Conservation (phyloP, 2,797 vertebrate genomes). For the Toxotes lorentzi region DNA sequence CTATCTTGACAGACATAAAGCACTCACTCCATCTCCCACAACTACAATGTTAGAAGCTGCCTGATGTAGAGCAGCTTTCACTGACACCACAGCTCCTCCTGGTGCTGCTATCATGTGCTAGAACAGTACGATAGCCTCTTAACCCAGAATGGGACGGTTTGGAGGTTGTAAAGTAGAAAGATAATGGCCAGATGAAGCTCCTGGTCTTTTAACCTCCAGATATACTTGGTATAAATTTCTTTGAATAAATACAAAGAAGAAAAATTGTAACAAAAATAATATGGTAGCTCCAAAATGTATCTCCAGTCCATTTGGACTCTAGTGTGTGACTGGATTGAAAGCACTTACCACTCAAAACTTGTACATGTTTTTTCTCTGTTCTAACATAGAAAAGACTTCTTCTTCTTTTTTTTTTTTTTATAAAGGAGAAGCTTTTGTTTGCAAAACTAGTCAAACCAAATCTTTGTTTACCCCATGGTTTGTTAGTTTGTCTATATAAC, state of each 20-base stretch:
- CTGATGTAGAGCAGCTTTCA: constrained; percentile 43
- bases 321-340: constrained; percentile 75
- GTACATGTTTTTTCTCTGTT: constrained; percentile 61
- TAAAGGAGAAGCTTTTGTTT: constrained; percentile 59
- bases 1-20: constrained; percentile 44
- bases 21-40: constrained; percentile 41
- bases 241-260: constrained; percentile 51
- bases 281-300: constrained; percentile 61
- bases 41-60: constrained; percentile 39
- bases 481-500: constrained; percentile 76
- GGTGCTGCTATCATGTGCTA: constrained; percentile 64
- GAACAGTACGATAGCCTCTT: constrained; percentile 49
- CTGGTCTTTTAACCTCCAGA: constrained; percentile 55
- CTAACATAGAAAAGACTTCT: constrained; percentile 69
- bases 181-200: constrained; percentile 35
- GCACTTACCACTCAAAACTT: constrained; percentile 63
- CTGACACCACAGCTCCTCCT: constrained; percentile 60
- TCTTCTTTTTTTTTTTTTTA: constrained; percentile 44
- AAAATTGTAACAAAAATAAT: constrained; percentile 44
- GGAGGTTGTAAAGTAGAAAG: constrained; percentile 57
- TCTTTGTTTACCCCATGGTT: constrained; percentile 71
- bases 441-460: constrained; percentile 73
- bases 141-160: constrained; percentile 42
- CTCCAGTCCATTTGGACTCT: constrained; percentile 65
- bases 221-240: constrained; percentile 52